Evolutionary conservation across 2,797 vertebrate genomes (phyloP), one percentile per base, ranked within the genome.

Genomic region (Girardinus metallicus): DNA sequence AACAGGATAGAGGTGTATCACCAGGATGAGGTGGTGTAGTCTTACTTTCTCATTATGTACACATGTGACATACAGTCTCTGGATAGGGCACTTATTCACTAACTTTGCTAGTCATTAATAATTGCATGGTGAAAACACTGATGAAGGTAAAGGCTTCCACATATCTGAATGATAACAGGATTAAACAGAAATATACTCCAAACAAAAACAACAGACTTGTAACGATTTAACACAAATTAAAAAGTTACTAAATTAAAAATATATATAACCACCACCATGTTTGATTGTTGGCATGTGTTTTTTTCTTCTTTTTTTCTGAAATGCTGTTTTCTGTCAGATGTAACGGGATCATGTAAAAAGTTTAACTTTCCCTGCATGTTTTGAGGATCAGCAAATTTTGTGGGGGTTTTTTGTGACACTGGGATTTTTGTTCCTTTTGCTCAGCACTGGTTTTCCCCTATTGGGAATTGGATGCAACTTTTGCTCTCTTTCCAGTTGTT

Each of bases 21-120:
- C 75, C 51, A 88, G 85, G 75, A 74, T 83, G 53, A 68, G 66
- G 77, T 70, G 91, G 92, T 94, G 88, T 92, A 91, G 85, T 79
- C 90, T 94, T 94, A 92, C 92, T 89, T 73, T 85, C 78, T 89
- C 80, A 80, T 85, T 80, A 83, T 18, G 70, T 78, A 73, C 78
- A 75, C 81, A 81, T 46, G 64, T 82, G 75, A 76, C 70, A 71
- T 29, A 72, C 49, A 72, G 64, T 71, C 70, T 70, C 47, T 73
- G 46, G n/a, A 78, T 80, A 73, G 2, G 21, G 41, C 26, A 71
- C 53, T 64, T 75, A 68, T 80, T 79, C 5, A 68, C 39, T 49
- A 53, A 76, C 26, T 77, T 71, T 73, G 16, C 80, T 6, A 62
- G 47, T 26, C 43, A 41, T 66, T 1, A 73, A 62, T 9, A 34